A percentile compares a stretch with the other conserved stretches of the same genome.
phyloP scores from a whole-genome alignment of 2,797 vertebrate genomes.

The Gymnopithys bicolor region DNA sequence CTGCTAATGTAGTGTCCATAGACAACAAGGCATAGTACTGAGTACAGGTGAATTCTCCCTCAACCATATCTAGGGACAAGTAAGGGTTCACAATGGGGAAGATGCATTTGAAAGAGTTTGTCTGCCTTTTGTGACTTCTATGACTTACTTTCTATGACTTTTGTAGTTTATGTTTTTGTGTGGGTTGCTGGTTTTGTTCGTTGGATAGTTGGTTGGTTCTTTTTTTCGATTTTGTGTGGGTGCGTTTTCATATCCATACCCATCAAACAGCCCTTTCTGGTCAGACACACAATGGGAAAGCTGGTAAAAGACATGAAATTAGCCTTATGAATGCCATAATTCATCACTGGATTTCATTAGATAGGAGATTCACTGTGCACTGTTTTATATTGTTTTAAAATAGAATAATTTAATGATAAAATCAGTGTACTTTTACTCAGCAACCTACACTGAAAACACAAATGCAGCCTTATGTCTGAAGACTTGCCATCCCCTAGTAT shows the following conservation, averaged over 20 bases:
- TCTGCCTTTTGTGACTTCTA: background rate
- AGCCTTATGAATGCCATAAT: background rate
- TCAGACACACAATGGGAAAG: background rate
- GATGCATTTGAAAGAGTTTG: background rate
- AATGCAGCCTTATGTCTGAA: background rate
- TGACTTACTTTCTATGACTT: background rate
- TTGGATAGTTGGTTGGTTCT: too few relatives aligned
- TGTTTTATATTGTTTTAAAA: background rate
- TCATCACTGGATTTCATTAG: background rate
- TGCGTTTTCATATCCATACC: background rate
- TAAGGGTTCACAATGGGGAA: background rate
- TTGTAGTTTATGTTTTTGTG: background rate
- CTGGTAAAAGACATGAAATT: background rate
- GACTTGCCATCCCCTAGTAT: background rate
- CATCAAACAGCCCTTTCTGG: background rate
- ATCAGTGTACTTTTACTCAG: background rate
- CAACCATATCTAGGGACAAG: background rate
- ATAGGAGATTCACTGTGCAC: background rate
- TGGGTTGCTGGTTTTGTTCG: fast-evolving
- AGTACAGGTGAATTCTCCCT: background rate
- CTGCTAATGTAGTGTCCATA: background rate
- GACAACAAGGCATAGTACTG: background rate
- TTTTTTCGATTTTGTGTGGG: background rate
- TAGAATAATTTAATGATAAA: background rate
- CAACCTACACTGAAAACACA: background rate